Evolutionary conservation across 30 jellyfish, hydroid and myxozoan genomes (phyloP), one percentile per base, ranked within the genome.

Genomic region (Aurelia coerulea): DNA sequence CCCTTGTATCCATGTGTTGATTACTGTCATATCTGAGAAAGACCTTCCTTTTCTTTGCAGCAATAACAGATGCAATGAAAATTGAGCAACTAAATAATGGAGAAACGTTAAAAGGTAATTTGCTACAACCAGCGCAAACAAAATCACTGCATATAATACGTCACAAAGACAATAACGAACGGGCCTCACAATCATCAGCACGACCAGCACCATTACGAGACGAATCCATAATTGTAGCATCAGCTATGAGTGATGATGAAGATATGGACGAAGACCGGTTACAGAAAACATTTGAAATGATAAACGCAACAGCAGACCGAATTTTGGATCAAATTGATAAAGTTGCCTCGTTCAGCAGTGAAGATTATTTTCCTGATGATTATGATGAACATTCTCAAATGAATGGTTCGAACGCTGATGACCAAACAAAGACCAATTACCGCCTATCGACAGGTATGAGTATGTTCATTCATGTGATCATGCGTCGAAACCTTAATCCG

Each of bases 231-330:
- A 68, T 69, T 56, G 85, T 68, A 14, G 78, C 91, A 12, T 23
- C 86, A 46, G 86, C 58, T 23, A 82, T 69, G 92, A 37, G 11
- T 29, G 80, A 73, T 54, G 49, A 66, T 52, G 73, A 69, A 39
- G 92, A 83, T 49, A 69, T 69, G 78, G 62, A 85, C 16, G 92
- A 72, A 46, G 86, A 73, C 68, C 54, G 83, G 42, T 50, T 83
- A 62, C 63, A 62, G 53, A 76, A 60, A 58, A 76, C 92, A 5
- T 83, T 71, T 56, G 86, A 83, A 53, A 65, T 71, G 84, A 71
- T 71, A 15, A 83, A 83, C 51, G 86, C 92, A 16, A 81, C 91
- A 52, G 91, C 91, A 19, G 91, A 81, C 71, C 76, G 91, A 51
- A 81, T 81, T 35, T 70, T 81, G 62, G 91, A 81, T 59, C 91